Evolutionary conservation across 2,888 invertebrate genomes (phyloP).

Genomic region (Cryptophagus acutangulus): DNA sequence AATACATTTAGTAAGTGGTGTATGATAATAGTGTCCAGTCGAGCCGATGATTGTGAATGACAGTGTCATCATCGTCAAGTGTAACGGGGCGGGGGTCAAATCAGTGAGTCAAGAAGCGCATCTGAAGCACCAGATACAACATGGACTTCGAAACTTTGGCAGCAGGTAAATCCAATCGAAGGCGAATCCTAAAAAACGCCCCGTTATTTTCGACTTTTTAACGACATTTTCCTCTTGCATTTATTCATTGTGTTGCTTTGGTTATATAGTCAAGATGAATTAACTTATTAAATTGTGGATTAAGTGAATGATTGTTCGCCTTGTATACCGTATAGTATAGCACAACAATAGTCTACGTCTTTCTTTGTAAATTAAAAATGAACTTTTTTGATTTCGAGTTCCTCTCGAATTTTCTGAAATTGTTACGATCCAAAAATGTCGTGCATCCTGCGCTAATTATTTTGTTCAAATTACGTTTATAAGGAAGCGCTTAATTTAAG

Average conservation of each 20-base stretch:
- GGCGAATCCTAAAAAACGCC: background rate
- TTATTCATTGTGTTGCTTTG: slow-evolving; percentile 1
- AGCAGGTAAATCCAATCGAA: slow-evolving; percentile 39
- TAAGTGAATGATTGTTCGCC: slow-evolving; percentile 42
- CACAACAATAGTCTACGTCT: slow-evolving; percentile 5
- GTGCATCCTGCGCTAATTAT: too few species aligned
- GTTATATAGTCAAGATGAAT: slow-evolving; percentile 15
- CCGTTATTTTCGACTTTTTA: slow-evolving; percentile 7
- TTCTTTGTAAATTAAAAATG: too few species aligned
- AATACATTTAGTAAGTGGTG: slow-evolving; percentile 1
- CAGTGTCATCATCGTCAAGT: slow-evolving; percentile 13
- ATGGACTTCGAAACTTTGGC: slow-evolving; percentile 46
- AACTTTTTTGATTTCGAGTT: too few species aligned
- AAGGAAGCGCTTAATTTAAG: too few species aligned
- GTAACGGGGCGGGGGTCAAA: slow-evolving; percentile 34
- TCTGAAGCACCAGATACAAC: slow-evolving; percentile 17
- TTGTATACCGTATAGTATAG: slow-evolving; percentile 26
- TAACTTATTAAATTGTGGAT: slow-evolving; percentile 36
- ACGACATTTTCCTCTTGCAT: background rate
- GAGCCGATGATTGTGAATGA: slow-evolving; percentile 34
- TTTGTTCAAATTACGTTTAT: too few species aligned
- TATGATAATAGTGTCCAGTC: slow-evolving; percentile 22
- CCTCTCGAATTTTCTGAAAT: too few species aligned
- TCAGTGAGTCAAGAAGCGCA: slow-evolving; percentile 26
- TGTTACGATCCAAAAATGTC: too few species aligned